Evolutionary conservation across 35 echinoderm and acorn worm genomes (phyloP), one percentile per base, ranked within the genome.

Genomic region (Eucidaris tribuloides): DNA sequence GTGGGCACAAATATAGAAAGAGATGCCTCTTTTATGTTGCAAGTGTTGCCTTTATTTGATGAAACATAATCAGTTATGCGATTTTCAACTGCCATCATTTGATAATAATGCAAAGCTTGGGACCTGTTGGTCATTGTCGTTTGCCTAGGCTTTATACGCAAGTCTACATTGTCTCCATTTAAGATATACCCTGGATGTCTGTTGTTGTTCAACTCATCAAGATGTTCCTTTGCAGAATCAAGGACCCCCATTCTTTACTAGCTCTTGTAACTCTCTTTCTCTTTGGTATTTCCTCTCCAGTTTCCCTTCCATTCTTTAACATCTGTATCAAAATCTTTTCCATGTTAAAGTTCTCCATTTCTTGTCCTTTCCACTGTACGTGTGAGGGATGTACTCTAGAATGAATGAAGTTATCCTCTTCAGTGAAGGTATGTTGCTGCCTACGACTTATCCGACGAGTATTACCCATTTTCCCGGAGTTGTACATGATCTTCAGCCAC

Each of bases 81-180:
- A 36, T 80, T 80, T 39, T 88, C 68, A 7, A 81, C 57, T 39
- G 85, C 85, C 57, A 88, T 28, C 18, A 65, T 6, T 32, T 62
- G 50, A 42, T 59, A 65, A 56, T 81, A 88, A 61, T 88, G 74
- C 22, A 88, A 23, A 81, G 62, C 85, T 13, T 78, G 61, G 17
- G 22, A 50, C 13, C 46, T 44, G 43, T 37, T 27, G 1, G 36
- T 2, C 30, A 65, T 84, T 30, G 55, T 76, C 42, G 41, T 24
- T 35, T 84, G 82, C 11, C 82, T 65, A 9, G 82, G 82, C 24
- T 65, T 84, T 28, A 84, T 49, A 13, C 29, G 25, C 42, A 65
- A 11, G 42, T 84, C 82, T 1, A 84, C 62, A 71, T 84, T 84
- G 45, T 84, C 82, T 37, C 61, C 82, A 33, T 65, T 59, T 20